Evolutionary conservation across 2,888 invertebrate species (phyloP).

Genomic region (Drosophila melanosoma): DNA sequence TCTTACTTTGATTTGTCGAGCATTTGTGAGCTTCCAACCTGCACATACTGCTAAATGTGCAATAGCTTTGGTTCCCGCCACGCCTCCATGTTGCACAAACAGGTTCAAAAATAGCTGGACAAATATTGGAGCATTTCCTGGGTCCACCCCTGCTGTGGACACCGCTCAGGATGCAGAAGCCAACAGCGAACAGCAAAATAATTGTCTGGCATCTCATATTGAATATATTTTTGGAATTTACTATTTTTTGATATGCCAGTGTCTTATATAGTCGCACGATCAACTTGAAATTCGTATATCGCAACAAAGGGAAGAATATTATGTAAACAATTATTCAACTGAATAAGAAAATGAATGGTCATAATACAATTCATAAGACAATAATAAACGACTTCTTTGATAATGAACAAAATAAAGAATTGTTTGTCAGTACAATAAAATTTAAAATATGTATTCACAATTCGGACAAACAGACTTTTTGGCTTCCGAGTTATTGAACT

Average conservation of each 20-base stretch:
- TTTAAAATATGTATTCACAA: background rate
- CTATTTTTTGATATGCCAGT: accelerated
- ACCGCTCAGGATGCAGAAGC: background rate
- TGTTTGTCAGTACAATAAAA: background rate
- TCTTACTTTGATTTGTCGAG: background rate
- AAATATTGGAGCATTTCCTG: background rate
- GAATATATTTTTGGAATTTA: background rate
- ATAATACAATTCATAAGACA: background rate
- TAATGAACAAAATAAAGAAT: background rate
- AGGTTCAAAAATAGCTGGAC: background rate
- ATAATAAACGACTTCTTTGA: background rate
- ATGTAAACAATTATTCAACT: background rate
- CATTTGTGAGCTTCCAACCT: background rate
- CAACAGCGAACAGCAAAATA: background rate
- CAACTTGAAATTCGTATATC: background rate
- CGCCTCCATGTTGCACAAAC: background rate
- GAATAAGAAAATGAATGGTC: too few species aligned
- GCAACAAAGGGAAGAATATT: background rate
- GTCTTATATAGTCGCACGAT: background rate
- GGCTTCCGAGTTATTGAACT: background rate
- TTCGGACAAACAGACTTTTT: background rate
- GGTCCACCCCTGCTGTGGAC: background rate
- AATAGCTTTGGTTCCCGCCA: accelerated
- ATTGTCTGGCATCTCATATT: background rate
- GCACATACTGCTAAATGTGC: background rate